These are phyloP conservation scores for Protaetia brevitarsis DNA, from an alignment of 1,140 invertebrate species.

Conservation along the genomic window DNA sequence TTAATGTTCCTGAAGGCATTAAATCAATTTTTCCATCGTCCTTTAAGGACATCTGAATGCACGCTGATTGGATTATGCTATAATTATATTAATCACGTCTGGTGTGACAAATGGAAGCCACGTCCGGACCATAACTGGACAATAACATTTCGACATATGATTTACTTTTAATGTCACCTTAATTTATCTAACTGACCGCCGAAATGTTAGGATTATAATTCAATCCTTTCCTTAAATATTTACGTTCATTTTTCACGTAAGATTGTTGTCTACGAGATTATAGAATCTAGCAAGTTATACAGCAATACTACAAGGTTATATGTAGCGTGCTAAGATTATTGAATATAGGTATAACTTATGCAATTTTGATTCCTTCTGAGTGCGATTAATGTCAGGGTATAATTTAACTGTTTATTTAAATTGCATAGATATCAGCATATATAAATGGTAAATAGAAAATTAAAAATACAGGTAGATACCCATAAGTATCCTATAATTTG, in stretches of 20 bases:
- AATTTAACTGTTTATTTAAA: too few species aligned
- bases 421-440: too few species aligned
- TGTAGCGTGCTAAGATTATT: too few species aligned
- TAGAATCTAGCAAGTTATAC: neutral
- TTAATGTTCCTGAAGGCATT: neutral
- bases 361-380: too few species aligned
- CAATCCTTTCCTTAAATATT: constrained; percentile 10
- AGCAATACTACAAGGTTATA: too few species aligned
- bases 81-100: constrained; percentile 15
- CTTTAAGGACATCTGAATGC: neutral
- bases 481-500: too few species aligned
- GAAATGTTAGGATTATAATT: neutral
- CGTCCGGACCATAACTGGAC: neutral
- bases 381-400: too few species aligned
- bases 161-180: constrained; percentile 17
- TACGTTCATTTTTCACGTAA: constrained; percentile 10
- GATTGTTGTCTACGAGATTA: constrained; percentile 15
- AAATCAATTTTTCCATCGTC: constrained; percentile 6
- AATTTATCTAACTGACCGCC: neutral
- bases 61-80: constrained; percentile 9
- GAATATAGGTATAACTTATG: too few species aligned
- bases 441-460: too few species aligned
- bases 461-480: too few species aligned
- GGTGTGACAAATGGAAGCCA: constrained; percentile 11
- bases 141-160: constrained; percentile 14